Base-by-base conservation (phyloP, 2,113 vertebrate species). In the Porphyrio hochstetteri region DNA sequence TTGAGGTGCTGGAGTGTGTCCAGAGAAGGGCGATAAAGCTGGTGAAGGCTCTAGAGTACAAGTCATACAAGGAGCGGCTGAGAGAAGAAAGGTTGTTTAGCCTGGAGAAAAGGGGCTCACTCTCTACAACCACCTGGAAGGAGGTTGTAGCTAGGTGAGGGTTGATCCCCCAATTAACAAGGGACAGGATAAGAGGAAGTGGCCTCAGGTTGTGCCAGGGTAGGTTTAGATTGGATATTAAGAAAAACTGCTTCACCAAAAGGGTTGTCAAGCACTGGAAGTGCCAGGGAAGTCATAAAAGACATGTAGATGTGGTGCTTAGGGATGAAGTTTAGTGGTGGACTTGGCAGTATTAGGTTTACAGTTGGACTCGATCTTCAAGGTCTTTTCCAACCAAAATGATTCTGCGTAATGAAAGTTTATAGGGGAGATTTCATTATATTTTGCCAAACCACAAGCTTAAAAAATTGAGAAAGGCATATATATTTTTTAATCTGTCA, bases 71-170 rank as follows among this genome's bases (percentile, higher is more conserved):
- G 12, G 52, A 36, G 7, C 10, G 1, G 63, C 52, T 46, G 27
- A 25, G 68, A 64, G 53, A 48, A 0, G 28, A 48, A 53, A 20
- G 25, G 10, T 7, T 31, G 16, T 71, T 71, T 5, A 24, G 35
- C 10, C 68, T 63, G 33, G 31, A 63, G 31, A 44, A 71, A 17
- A 72, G 38, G 35, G 44, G 8, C 65, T 82, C 1, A 23, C 1
- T 19, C 14, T 35, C 16, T 48, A 33, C 53, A 31, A 25, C 33
- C 56, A 24, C 40, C 25, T 33, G n/a, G 46, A 33, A 48, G 40
- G 52, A 56, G 19, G 33, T 2, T 35, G 33, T 46, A 25, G 64
- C 0, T 1, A 63, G 25, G 16, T 8, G 19, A 6, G 25, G 2
- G 13, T 19, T 3, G 3, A 33, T 53, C 56, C 71, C 36, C 8